phyloP scores from a whole-genome alignment of 2,888 invertebrate species.

The Drosophila recens region DNA sequence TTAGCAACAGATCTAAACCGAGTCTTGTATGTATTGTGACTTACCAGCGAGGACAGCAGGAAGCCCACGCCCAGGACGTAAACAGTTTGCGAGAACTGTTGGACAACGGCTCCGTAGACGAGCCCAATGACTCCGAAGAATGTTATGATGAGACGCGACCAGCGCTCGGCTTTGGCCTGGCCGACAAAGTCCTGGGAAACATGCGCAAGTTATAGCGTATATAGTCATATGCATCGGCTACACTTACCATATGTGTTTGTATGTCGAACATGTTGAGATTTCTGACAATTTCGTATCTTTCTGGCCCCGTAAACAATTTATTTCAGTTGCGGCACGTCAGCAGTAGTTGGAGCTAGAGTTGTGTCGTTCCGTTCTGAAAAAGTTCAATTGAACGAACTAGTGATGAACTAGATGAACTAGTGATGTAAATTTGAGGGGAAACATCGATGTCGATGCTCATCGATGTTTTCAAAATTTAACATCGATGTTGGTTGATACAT shows the following conservation, averaged over 20 bases:
- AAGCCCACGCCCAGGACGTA: conserved; percentile 97
- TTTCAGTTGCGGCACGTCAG: conserved; percentile 69
- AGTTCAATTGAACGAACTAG: no score
- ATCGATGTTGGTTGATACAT: no score
- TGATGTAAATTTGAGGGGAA: no score
- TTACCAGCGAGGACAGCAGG: conserved; percentile 92
- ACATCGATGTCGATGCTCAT: no score
- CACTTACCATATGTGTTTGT: conserved; percentile 85
- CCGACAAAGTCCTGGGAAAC: conserved; percentile 92
- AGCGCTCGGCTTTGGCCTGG: conserved; percentile 94
- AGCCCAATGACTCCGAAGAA: conserved; percentile 96
- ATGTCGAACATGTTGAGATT: conserved; percentile 83
- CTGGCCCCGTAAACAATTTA: conserved; percentile 65
- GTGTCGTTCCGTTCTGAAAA: no score
- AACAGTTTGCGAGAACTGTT: conserved; percentile 98
- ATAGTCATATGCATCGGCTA: no score
- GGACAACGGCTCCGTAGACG: conserved; percentile 96
- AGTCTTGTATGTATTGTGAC: conserved; percentile 52
- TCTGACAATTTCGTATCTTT: conserved; percentile 11
- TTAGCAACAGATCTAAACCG: neutral
- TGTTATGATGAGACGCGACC: conserved; percentile 95
- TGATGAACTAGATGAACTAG: no score
- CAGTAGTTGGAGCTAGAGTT: no score
- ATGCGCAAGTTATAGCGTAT: neutral
- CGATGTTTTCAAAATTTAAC: no score